These are phyloP conservation scores for Datnioides undecimradiatus DNA, from an alignment of 2,113 vertebrate species.

Conservation along the genomic window DNA sequence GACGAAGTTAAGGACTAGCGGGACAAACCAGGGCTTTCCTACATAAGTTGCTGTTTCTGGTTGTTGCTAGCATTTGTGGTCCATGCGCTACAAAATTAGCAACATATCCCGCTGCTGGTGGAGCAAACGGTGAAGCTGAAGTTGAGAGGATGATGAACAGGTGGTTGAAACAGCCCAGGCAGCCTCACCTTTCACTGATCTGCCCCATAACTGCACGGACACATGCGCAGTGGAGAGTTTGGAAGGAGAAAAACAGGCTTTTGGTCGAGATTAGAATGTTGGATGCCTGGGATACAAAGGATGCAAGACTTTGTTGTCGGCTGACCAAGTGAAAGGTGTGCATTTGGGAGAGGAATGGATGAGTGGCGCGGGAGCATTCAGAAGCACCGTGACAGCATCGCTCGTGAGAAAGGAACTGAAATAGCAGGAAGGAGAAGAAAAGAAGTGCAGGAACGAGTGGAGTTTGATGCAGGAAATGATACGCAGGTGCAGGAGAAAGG, in stretches of 20 bases:
- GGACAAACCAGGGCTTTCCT: too few relatives aligned
- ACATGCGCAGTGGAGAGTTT: neutral
- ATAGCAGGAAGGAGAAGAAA: neutral
- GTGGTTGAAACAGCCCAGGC: neutral
- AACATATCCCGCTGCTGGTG: too few relatives aligned
- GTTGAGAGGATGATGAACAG: neutral
- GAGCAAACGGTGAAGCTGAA: too few relatives aligned
- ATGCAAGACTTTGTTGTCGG: neutral
- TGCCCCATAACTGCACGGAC: neutral
- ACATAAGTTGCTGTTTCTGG: too few relatives aligned
- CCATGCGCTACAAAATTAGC: too few relatives aligned
- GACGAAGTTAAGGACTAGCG: too few relatives aligned
- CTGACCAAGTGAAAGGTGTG: neutral
- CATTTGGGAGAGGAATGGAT: neutral
- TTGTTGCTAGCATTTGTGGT: too few relatives aligned
- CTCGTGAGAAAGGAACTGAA: neutral
- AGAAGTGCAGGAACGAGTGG: neutral
- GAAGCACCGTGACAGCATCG: neutral
- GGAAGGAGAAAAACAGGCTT: neutral
- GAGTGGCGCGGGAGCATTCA: too few relatives aligned
- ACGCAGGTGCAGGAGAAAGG: too few relatives aligned
- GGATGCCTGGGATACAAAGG: neutral
- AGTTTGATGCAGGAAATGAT: too few relatives aligned
- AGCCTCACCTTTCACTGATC: fast-evolving
- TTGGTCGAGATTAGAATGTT: neutral